Evolutionary conservation across 1,140 invertebrate genomes (phyloP).

Genomic region (Cotesia chilonis): DNA sequence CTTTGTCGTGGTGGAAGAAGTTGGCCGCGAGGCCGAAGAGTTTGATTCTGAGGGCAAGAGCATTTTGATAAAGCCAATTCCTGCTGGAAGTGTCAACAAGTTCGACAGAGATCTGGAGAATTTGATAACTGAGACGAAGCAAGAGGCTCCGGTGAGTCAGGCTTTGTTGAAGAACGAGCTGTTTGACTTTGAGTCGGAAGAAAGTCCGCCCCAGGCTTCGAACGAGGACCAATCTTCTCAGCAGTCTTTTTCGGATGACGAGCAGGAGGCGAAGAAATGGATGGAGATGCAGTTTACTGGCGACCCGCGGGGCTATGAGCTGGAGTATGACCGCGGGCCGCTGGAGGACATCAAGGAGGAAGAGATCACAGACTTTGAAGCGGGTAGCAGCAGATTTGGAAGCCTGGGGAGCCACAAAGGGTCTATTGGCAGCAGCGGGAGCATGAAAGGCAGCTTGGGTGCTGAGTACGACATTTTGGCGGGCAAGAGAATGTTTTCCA

Average conservation of each 20-base stretch:
- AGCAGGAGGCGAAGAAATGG: slow-evolving; percentile 84
- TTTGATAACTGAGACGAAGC: slow-evolving; percentile 61
- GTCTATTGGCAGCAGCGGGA: slow-evolving; percentile 79
- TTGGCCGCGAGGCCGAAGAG: slow-evolving; percentile 83
- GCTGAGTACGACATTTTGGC: slow-evolving; percentile 86
- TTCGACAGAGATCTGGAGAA: slow-evolving; percentile 81
- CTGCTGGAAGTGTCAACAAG: slow-evolving; percentile 65
- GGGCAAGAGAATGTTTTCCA: slow-evolving; percentile 79
- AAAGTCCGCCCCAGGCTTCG: slow-evolving; percentile 72
- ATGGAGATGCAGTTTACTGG: slow-evolving; percentile 86
- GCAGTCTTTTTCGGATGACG: slow-evolving; percentile 63
- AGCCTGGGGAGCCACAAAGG: slow-evolving; percentile 83
- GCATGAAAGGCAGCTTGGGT: slow-evolving; percentile 78
- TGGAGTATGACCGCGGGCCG: slow-evolving; percentile 76
- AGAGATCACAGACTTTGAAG: slow-evolving; percentile 84
- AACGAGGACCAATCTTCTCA: slow-evolving; percentile 61
- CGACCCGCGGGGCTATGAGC: slow-evolving; percentile 75
- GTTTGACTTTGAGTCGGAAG: slow-evolving; percentile 79
- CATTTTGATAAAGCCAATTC: slow-evolving; percentile 69
- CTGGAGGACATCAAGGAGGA: slow-evolving; percentile 92
- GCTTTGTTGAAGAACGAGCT: slow-evolving; percentile 65
- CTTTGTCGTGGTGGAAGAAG: slow-evolving; percentile 87
- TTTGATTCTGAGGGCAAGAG: slow-evolving; percentile 83
- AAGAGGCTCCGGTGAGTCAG: slow-evolving; percentile 47
- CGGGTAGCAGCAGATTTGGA: slow-evolving; percentile 79